A percentile compares a stretch with the other conserved stretches of the same genome.
Evolutionary conservation across 2,113 vertebrate genomes (phyloP).

Genomic region (Vimba vimba): DNA sequence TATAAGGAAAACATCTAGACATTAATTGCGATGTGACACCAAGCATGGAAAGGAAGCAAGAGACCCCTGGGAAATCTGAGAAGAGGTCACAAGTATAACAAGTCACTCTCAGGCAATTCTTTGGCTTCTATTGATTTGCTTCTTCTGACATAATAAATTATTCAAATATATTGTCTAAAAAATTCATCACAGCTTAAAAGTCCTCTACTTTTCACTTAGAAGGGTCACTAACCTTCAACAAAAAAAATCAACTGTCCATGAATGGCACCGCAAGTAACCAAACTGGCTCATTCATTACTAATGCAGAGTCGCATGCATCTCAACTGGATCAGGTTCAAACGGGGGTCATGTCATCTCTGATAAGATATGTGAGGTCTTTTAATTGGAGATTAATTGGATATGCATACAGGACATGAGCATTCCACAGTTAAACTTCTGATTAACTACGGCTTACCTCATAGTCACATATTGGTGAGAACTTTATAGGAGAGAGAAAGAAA

Average conservation of each 20-base stretch:
- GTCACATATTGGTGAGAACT: slow-evolving; percentile 34
- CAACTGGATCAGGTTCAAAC: slow-evolving; percentile 63
- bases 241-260: not conserved
- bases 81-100: slow-evolving; percentile 14
- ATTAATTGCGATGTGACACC: not conserved
- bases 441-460: slow-evolving; percentile 54
- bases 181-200: not conserved
- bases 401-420: slow-evolving; percentile 64
- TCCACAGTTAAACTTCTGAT: slow-evolving; percentile 50
- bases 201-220: not conserved
- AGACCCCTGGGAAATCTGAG: slow-evolving; percentile 1
- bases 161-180: slow-evolving; percentile 22
- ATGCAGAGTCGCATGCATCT: not conserved
- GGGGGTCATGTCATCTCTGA: slow-evolving; percentile 58
- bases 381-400: slow-evolving; percentile 69
- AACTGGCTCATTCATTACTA: not conserved
- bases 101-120: slow-evolving; percentile 16
- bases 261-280: not conserved
- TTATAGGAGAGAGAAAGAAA: slow-evolving; percentile 35
- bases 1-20: not conserved
- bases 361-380: slow-evolving; percentile 65
- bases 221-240: not conserved
- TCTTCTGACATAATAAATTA: slow-evolving; percentile 15
- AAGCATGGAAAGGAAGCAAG: not conserved
- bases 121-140: slow-evolving; percentile 13